phyloP scores from a whole-genome alignment of 2,888 invertebrate species.

The Platypus cylindrus region DNA sequence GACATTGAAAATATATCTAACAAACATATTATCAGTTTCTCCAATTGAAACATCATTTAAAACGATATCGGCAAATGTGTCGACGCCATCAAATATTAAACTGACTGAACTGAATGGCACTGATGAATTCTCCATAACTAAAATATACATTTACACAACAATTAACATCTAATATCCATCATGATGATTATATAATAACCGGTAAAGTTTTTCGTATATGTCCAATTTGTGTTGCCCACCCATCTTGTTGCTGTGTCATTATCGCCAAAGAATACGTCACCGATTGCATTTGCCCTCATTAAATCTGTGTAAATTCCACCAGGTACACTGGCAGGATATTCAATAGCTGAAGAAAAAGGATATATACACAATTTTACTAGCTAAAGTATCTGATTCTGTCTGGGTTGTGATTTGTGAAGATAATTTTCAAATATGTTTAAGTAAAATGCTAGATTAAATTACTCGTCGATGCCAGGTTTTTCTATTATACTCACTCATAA shows the following conservation, averaged over 20 bases:
- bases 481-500: too few species aligned
- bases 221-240: slow-evolving; percentile 73
- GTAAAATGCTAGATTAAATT: too few species aligned
- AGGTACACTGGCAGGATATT: slow-evolving; percentile 48
- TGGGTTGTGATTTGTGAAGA: too few species aligned
- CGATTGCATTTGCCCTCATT: slow-evolving; percentile 43
- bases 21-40: slow-evolving; percentile 71
- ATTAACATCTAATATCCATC: background rate
- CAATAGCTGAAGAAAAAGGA: too few species aligned
- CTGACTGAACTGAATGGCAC: slow-evolving; percentile 33
- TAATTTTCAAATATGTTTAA: too few species aligned
- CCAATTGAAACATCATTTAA: slow-evolving; percentile 59
- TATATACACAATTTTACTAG: too few species aligned
- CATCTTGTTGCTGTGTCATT: slow-evolving; percentile 74
- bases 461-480: too few species aligned
- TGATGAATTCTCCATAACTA: slow-evolving; percentile 28
- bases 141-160: background rate
- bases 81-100: slow-evolving; percentile 73
- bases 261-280: slow-evolving; percentile 49
- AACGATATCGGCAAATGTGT: slow-evolving; percentile 65
- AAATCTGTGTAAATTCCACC: slow-evolving; percentile 72
- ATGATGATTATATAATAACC: too few species aligned
- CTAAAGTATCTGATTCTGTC: too few species aligned
- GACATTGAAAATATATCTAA: slow-evolving; percentile 60
- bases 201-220: slow-evolving; percentile 52